Evolutionary conservation across 2,888 invertebrate genomes (phyloP), one percentile per base, ranked within the genome.

Genomic region (Tineola bisselliella): DNA sequence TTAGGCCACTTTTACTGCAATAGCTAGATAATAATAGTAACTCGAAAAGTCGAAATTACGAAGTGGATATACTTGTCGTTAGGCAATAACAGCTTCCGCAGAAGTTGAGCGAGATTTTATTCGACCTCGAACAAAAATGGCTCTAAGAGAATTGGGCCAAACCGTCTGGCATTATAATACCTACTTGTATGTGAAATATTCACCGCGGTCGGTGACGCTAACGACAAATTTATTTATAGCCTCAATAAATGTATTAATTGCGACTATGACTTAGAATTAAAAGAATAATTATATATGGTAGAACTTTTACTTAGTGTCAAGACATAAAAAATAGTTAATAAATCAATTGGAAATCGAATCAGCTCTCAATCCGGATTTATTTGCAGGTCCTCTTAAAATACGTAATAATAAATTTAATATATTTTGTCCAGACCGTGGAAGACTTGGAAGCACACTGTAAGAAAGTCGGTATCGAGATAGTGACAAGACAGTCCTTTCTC

Each of bases 391-490:
- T 25, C 25, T 25, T 25, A 25, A 25, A 25, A 25, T 25, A 6
- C 6, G 2, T 25, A 4, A 25, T 25, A 25, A 4, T 25, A 25
- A 25, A 6, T 6, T 25, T 25, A 25, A 25, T 25, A 6, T 25
- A 2, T 25, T 38, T 10, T 69, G 81, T 82, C 0, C 88, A 96
- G 93, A 99, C 99, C 1, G 98, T 98, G 19, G 98, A 99, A 86
- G 98, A 99, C 79, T 88, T 99, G 68, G 99, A 99, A 77, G 91
- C 94, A 60, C 91, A 97, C 65, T 98, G 97, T 84, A 95, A 95
- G 80, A 93, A 94, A 72, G 92, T 93, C 30, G 94, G 93, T 65
- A 97, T 99, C 70, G 97, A 98, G 86, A 98, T 99, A 69, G 95
- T 97, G 64, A 97, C 97, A 44, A 89, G 99, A 63, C 98, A 99